Evolutionary conservation across 2,888 invertebrate genomes (phyloP), one percentile per base, ranked within the genome.

Genomic region (Muscina levida): DNA sequence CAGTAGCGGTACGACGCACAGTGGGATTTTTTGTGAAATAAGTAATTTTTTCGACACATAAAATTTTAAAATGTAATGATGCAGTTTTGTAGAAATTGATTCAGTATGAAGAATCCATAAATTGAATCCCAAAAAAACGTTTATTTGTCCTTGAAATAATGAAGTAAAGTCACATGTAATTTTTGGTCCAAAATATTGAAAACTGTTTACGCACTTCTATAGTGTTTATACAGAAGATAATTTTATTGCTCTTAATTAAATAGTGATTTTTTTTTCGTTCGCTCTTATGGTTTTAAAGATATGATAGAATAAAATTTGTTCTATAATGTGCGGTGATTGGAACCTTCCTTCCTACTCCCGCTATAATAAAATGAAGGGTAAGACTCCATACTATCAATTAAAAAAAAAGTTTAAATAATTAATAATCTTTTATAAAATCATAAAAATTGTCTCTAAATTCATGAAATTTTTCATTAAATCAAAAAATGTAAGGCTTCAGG

Each of bases 261-360:
- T 31, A 31, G 31, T 31, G 31, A 31, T 31, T 3, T 31, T 31
- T 31, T 31, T 31, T 8, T 5, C 3, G 11, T 44, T 44, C 44
- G 4, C 44, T 4, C 44, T 2, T 44, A 44, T 48, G 48, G 17
- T 48, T 48, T 48, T 17, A 48, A 48, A 48, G 48, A 48, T 48
- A 48, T 48, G 48, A 48, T 48, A 48, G 17, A 48, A 48, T 48
- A 48, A 48, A 48, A 48, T 48, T 48, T 48, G 48, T 48, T 48
- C 48, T 48, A 17, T 17, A 15, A 48, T 17, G 17, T 48, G 1
- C 48, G 8, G 31, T 31, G 31, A 31, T 31, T 31, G 31, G 4
- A 31, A 31, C 3, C 31, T 31, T 31, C 31, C 31, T 31, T 31
- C 4, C 4, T 31, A 8, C 48, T 48, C 48, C 48, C 48, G 48